Evolutionary conservation across 2,113 vertebrate species (phyloP).

Genomic region (Octodon degus): DNA sequence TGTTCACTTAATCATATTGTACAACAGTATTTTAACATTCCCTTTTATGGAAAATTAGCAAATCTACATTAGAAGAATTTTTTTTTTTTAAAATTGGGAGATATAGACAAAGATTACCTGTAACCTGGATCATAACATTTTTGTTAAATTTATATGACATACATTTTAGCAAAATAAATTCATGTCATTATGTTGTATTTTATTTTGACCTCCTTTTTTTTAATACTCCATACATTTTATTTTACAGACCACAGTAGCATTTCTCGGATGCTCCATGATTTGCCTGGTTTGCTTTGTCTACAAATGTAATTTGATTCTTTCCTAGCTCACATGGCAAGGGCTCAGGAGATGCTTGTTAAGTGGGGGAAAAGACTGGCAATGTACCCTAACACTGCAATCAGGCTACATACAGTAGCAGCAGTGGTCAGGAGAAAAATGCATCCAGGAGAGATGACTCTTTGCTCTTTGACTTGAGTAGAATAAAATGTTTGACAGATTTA

Average conservation of each 20-base stretch:
- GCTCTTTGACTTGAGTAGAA: constrained; percentile 23
- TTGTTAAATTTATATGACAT: neutral
- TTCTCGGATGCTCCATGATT: neutral
- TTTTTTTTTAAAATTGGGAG: neutral
- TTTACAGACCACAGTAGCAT: neutral
- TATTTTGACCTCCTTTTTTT: neutral
- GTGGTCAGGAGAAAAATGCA: neutral
- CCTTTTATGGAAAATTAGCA: neutral
- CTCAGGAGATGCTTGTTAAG: neutral
- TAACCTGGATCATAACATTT: neutral
- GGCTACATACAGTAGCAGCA: neutral
- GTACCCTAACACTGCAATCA: neutral
- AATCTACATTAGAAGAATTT: neutral
- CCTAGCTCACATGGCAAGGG: neutral
- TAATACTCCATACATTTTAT: neutral
- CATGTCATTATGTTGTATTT: neutral
- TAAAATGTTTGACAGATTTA: constrained; percentile 35
- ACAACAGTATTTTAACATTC: neutral
- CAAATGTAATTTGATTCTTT: neutral
- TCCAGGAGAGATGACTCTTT: neutral
- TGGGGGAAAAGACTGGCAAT: neutral
- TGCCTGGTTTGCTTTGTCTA: neutral
- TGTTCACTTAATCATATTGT: neutral
- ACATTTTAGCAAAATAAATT: neutral
- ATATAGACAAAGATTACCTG: neutral